Conservation (phyloP, 2,113 vertebrate species). For the Pitta sordida region DNA sequence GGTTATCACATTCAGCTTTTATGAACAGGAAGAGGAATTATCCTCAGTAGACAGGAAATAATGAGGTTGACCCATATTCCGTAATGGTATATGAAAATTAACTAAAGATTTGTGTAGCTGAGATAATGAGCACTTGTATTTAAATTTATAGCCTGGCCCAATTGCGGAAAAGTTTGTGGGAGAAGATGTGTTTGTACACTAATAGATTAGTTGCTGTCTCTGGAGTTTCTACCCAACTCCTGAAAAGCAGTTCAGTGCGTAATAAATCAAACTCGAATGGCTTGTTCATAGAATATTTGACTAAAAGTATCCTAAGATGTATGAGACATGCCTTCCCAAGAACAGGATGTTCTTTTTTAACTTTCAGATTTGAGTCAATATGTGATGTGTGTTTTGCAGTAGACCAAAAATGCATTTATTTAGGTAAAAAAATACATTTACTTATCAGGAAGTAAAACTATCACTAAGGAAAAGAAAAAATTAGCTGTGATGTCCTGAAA, state of each 20-base stretch:
- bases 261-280: neutral
- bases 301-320: neutral
- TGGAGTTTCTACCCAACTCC: neutral
- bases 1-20: conserved; percentile 37
- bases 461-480: neutral
- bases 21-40: conserved; percentile 31
- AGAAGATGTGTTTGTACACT: neutral
- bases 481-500: neutral
- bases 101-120: conserved; percentile 13
- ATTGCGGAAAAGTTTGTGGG: neutral
- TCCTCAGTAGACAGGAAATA: conserved; percentile 27
- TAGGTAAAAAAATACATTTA: neutral
- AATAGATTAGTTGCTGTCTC: neutral
- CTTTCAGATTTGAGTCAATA: neutral
- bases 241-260: neutral
- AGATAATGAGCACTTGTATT: conserved; percentile 29
- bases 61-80: conserved; percentile 36
- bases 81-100: conserved; percentile 10
- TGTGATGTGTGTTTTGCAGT: neutral
- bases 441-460: neutral
- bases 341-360: neutral
- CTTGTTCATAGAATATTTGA: neutral
- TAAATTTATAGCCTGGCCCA: neutral
- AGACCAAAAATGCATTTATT: fast-evolving
- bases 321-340: neutral